phyloP scores from a whole-genome alignment of 2,797 vertebrate species.

The Sparus aurata region DNA sequence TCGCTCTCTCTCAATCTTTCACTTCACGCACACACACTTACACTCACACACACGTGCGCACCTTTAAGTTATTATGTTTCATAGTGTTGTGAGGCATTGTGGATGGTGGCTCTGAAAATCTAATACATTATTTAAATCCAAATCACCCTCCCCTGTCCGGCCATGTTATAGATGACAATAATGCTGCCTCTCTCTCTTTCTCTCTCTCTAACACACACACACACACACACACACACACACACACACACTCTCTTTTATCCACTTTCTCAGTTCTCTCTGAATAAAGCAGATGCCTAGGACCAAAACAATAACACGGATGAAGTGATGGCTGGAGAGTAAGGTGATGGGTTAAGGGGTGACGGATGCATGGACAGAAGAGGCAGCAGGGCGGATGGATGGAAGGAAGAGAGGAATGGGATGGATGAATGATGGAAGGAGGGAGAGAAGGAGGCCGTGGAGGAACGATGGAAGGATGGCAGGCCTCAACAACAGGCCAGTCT shows the following conservation, averaged over 20 bases:
- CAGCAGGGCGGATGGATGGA: conserved; percentile 24
- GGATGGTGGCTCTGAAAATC: conserved; percentile 74
- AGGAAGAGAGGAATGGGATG: conserved; percentile 5
- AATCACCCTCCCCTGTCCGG: conserved; percentile 79
- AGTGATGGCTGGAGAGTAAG: background rate
- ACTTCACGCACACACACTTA: conserved; percentile 22
- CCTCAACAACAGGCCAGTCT: conserved; percentile 66
- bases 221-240: conserved; percentile 8
- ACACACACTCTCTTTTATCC: conserved; percentile 10
- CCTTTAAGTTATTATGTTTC: conserved; percentile 76
- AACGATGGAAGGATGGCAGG: conserved; percentile 58
- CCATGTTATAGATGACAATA: conserved; percentile 81
- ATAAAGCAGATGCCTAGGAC: conserved; percentile 55
- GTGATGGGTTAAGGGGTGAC: background rate
- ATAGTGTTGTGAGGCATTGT: conserved; percentile 73
- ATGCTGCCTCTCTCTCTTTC: conserved; percentile 38
- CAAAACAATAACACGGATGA: conserved; percentile 49
- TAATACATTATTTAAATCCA: conserved; percentile 85
- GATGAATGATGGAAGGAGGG: conserved; percentile 40
- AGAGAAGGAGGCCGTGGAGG: conserved; percentile 32
- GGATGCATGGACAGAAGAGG: conserved; percentile 22
- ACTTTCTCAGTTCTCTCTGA: conserved; percentile 30
- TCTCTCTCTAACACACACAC: background rate
- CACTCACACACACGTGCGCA: conserved; percentile 10
- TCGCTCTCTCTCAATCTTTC: conserved; percentile 9